Conservation (phyloP, 2,797 vertebrate genomes). For the Darevskia mixta region DNA sequence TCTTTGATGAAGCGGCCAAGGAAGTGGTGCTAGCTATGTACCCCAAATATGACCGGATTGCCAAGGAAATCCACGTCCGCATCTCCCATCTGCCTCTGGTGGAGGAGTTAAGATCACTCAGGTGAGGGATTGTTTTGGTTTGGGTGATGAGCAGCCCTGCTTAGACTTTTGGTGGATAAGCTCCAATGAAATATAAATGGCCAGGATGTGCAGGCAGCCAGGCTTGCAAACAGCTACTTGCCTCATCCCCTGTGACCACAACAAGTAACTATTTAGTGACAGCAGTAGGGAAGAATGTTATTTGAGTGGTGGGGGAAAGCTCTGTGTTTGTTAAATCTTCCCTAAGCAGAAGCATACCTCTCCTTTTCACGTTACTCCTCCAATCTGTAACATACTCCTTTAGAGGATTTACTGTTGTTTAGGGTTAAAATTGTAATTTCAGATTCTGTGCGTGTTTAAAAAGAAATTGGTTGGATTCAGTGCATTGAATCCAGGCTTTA, state of each 20-base stretch:
- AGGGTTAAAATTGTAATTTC: too few species aligned
- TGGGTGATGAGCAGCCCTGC: neutral
- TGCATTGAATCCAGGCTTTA: neutral
- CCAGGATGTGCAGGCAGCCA: neutral
- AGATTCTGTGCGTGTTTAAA: too few species aligned
- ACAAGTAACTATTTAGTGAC: too few species aligned
- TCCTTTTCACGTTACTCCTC: neutral
- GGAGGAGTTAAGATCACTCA: constrained; percentile 93
- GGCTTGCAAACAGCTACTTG: neutral
- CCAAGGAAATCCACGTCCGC: constrained; percentile 94
- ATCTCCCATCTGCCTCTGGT: constrained; percentile 96
- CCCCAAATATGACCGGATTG: constrained; percentile 95
- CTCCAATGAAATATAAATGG: neutral
- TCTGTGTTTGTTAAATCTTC: neutral
- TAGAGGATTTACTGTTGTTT: neutral
- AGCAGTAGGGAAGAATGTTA: too few species aligned
- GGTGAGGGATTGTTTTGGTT: constrained; percentile 77
- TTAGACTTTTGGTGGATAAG: neutral
- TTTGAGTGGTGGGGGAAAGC: neutral
- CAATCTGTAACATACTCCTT: neutral
- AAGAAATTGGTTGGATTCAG: neutral
- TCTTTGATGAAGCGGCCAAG: constrained; percentile 96
- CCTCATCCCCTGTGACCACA: neutral
- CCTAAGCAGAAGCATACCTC: neutral
- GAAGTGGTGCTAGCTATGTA: constrained; percentile 98